phyloP scores from a whole-genome alignment of 2,113 vertebrate species.

The Chrysemys picta region DNA sequence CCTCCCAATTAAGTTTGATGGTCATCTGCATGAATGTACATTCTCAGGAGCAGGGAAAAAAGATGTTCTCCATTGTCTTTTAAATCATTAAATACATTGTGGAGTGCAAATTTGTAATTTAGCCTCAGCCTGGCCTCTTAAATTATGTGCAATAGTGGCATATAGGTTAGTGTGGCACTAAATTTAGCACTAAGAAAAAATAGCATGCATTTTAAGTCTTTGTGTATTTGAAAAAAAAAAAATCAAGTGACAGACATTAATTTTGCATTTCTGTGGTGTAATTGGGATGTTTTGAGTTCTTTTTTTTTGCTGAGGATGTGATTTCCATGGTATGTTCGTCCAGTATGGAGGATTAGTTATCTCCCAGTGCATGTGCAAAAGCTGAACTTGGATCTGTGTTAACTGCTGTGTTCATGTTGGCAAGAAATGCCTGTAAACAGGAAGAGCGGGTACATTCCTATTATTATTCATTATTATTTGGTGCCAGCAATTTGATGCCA shows the following conservation, averaged over 20 bases:
- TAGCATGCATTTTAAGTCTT: background rate
- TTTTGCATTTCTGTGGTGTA: background rate
- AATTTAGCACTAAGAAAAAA: background rate
- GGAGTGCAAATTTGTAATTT: constrained; percentile 12
- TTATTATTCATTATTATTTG: background rate
- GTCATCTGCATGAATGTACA: constrained; percentile 5
- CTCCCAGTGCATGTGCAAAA: background rate
- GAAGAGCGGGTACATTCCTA: background rate
- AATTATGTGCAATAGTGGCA: background rate
- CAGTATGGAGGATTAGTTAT: background rate
- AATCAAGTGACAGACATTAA: background rate
- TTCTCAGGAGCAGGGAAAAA: background rate
- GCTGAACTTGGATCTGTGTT: background rate
- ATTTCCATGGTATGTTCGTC: background rate
- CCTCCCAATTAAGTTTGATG: constrained; percentile 38
- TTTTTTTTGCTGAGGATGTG: background rate
- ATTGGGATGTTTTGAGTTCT: background rate
- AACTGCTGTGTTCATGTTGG: background rate
- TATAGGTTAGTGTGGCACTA: background rate
- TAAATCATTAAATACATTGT: constrained; percentile 6
- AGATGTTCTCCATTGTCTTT: constrained; percentile 13
- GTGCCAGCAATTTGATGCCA: background rate
- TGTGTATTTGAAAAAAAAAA: background rate
- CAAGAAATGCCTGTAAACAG: background rate
- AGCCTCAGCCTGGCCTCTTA: background rate